Evolutionary conservation across 2,113 vertebrate genomes (phyloP).

Genomic region (Hymenochirus boettgeri): DNA sequence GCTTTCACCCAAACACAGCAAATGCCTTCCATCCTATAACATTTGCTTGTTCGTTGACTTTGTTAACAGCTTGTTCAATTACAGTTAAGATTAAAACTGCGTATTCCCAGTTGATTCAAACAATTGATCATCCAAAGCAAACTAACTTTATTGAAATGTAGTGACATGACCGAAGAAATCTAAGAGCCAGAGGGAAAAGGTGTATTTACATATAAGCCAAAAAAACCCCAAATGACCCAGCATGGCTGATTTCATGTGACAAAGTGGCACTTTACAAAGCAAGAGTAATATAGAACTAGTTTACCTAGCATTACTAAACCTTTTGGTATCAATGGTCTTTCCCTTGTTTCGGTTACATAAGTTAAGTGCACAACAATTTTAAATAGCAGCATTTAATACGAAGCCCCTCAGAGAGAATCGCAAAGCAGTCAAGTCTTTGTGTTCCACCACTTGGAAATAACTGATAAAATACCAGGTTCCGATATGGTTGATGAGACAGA

Average conservation of each 20-base stretch:
- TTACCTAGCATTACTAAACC: conserved; percentile 17
- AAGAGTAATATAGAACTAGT: conserved; percentile 12
- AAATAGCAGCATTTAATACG: conserved; percentile 71
- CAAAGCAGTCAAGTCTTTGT: conserved; percentile 14
- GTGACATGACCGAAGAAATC: not conserved
- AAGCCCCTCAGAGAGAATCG: conserved; percentile 24
- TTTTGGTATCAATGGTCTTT: conserved; percentile 68
- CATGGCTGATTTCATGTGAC: conserved; percentile 25
- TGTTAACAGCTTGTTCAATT: not conserved
- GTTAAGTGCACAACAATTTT: conserved; percentile 77
- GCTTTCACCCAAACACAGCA: conserved; percentile 14
- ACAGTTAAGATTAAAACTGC: conserved; percentile 2
- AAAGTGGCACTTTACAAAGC: conserved; percentile 35
- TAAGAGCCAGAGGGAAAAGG: conserved; percentile 1
- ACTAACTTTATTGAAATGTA: conserved; percentile 2
- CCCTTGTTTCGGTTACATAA: conserved; percentile 68
- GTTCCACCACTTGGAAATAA: conserved; percentile 1
- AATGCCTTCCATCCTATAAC: not conserved
- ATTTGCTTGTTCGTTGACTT: not conserved
- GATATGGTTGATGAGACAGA: conserved; percentile 5
- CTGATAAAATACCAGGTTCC: conserved; percentile 6
- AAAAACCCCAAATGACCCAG: conserved; percentile 13
- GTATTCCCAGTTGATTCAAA: conserved; percentile 1
- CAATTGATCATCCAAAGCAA: not conserved
- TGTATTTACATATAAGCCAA: conserved; percentile 17